phyloP scores from a whole-genome alignment of 2,797 vertebrate species.

The Chrosomus eos region DNA sequence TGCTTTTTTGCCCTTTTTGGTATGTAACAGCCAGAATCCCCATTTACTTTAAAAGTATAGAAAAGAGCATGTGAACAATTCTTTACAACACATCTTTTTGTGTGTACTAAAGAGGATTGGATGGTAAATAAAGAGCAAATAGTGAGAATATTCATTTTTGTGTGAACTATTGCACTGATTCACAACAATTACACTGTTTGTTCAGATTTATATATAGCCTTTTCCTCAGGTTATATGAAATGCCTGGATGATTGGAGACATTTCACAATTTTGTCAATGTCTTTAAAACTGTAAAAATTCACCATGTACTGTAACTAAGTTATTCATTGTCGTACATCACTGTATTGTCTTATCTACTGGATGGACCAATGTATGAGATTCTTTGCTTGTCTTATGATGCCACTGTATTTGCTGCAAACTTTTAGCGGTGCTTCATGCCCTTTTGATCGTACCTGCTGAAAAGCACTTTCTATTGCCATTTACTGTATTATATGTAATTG shows the following conservation, averaged over 20 bases:
- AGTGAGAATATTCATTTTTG: not conserved
- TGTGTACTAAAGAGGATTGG: not conserved
- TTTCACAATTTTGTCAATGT: not conserved
- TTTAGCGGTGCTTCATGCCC: not conserved
- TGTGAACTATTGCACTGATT: not conserved
- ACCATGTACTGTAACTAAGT: not conserved
- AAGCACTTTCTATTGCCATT: not conserved
- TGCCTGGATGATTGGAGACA: not conserved
- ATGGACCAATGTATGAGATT: not conserved
- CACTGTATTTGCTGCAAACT: not conserved
- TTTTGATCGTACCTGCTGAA: not conserved
- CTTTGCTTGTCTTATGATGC: not conserved
- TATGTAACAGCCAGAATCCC: not conserved
- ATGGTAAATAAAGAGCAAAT: not conserved
- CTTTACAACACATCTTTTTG: not conserved
- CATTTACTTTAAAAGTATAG: not conserved
- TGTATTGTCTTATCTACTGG: not conserved
- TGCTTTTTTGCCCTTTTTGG: not conserved
- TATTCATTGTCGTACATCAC: not conserved
- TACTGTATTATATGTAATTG: not conserved
- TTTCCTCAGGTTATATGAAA: not conserved
- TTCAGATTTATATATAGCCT: not conserved
- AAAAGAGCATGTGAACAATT: not conserved
- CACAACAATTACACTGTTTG: not conserved
- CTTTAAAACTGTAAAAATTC: not conserved